These are phyloP conservation scores for Vulpes ferrilata DNA, from an alignment of 2,113 vertebrate genomes.

Conservation along the genomic window DNA sequence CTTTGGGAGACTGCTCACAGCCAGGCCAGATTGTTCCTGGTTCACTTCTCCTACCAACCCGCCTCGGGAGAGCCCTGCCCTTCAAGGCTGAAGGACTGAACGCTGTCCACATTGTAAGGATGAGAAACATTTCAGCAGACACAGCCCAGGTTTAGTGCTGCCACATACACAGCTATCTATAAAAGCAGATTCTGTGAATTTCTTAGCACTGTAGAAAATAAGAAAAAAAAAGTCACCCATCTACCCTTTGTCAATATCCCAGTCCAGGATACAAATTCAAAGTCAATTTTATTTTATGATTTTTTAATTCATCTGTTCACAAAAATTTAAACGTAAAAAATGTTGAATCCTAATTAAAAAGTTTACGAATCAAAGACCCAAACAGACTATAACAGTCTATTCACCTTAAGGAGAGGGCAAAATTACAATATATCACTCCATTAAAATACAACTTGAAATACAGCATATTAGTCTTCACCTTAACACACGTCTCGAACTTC, in stretches of 20 bases:
- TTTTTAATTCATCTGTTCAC: conserved; percentile 49
- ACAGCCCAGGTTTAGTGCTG: background rate
- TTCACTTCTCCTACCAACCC: background rate
- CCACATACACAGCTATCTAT: background rate
- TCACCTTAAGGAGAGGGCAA: conserved; percentile 69
- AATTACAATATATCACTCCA: conserved; percentile 73
- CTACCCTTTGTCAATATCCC: background rate
- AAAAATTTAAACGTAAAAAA: conserved; percentile 14
- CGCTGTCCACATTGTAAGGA: background rate
- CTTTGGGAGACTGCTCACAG: background rate
- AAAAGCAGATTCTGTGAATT: background rate
- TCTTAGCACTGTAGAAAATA: background rate
- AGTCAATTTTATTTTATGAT: background rate
- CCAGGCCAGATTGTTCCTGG: background rate
- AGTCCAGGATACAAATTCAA: conserved; percentile 51
- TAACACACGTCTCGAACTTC: conserved; percentile 69
- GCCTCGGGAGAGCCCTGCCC: background rate
- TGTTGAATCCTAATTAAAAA: conserved; percentile 64
- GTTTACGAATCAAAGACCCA: conserved; percentile 58
- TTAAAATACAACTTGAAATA: conserved; percentile 79
- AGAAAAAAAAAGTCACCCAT: background rate
- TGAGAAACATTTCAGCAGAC: background rate
- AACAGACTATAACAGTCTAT: conserved; percentile 35
- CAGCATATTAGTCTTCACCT: conserved; percentile 62
- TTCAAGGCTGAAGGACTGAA: background rate